These are phyloP conservation scores for Ophion costatus DNA, from an alignment of 2,888 invertebrate species.

Conservation along the genomic window DNA sequence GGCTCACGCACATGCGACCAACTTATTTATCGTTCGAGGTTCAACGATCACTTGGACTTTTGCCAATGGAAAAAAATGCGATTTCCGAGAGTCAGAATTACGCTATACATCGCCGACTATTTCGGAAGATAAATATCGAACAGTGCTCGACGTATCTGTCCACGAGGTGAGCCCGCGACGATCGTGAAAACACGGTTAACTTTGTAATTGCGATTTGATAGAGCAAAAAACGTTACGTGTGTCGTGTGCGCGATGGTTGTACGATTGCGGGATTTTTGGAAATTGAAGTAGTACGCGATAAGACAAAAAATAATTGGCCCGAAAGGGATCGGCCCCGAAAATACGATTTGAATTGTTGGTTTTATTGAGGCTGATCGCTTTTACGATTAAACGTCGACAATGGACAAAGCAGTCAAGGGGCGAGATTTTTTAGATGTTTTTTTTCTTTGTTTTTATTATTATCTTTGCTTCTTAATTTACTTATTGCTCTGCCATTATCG, in stretches of 20 bases:
- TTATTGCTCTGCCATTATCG: not conserved
- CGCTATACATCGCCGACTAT: conserved; percentile 21
- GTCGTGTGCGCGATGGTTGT: too few relatives aligned
- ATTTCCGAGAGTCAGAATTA: conserved; percentile 13
- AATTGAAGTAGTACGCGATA: not conserved
- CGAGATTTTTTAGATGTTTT: too few relatives aligned
- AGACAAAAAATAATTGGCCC: not conserved
- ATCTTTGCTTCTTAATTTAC: not conserved
- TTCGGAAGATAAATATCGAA: conserved; percentile 18
- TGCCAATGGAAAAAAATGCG: conserved; percentile 32
- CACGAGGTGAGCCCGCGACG: not conserved
- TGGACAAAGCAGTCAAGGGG: too few relatives aligned
- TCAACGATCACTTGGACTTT: conserved; percentile 58
- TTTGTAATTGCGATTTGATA: not conserved
- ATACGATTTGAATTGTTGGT: not conserved
- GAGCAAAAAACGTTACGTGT: not conserved
- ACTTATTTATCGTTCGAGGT: conserved; percentile 37
- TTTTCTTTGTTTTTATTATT: not conserved
- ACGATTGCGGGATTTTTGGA: not conserved
- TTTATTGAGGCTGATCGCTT: not conserved
- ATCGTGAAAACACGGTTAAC: not conserved
- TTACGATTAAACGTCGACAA: too few relatives aligned
- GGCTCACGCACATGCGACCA: conserved; percentile 6
- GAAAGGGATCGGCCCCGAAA: not conserved
- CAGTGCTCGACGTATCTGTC: not conserved